Base-by-base conservation (phyloP, 2,888 invertebrate genomes). In the Steinernema hermaphroditum region DNA sequence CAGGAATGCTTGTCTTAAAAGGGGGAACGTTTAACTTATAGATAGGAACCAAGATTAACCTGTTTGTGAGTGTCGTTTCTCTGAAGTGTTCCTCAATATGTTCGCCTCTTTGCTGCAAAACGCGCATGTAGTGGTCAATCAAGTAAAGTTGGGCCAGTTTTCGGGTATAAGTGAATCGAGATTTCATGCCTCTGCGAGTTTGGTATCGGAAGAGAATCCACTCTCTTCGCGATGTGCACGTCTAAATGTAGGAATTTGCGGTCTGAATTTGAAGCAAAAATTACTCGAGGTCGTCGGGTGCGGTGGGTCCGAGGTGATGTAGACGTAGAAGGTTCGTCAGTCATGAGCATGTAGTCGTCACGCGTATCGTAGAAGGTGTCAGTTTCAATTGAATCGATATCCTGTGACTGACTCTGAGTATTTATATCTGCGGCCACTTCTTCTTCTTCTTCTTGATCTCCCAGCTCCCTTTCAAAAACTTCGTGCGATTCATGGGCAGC, bases 101-200 rank as follows among this genome's bases (percentile, higher is more conserved):
- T 62, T 62, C 32, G 1, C 62, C 62, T 2, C 9, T 16, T 62
- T 62, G 62, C 32, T 62, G 32, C 8, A 16, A 1, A 32, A 62
- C 32, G 14, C 62, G 9, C 34, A 34, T 62, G 32, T 32, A 14
- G 1, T n/a, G 9, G n/a, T 62, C 62, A 32, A 29, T 32, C 1
- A 34, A 14, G 34, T 62, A 62, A 32, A 62, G 62, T 62, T 62
- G 62, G 16, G 32, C 62, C 8, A 62, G 32, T 62, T 32, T 62
- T 32, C 34, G 29, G 16, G 62, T 29, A n/a, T 16, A 16, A 16
- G 9, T 12, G 14, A 62, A 32, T 62, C 62, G 22, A 19, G 27
- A 32, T 14, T 19, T 24, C 62, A 29, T 32, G 32, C 62, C 62
- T 6, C 16, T 32, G 2, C 62, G 1, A n/a, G 27, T 29, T 32